phyloP scores from a whole-genome alignment of 2,888 invertebrate genomes.

The Scaeva pyrastri region DNA sequence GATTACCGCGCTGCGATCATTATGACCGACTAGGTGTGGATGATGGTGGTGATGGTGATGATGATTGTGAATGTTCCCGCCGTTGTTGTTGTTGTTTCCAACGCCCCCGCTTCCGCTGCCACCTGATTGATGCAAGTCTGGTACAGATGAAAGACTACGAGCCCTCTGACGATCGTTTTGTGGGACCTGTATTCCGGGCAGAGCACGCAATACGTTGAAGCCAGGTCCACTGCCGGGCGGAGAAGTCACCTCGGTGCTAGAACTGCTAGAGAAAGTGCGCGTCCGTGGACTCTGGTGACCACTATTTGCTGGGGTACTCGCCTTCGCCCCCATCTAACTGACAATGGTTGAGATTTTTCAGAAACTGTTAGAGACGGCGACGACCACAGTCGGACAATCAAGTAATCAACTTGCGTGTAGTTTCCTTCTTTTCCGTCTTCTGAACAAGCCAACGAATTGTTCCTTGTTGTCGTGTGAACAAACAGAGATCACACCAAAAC shows the following conservation, averaged over 20 bases:
- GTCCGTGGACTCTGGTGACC: constrained; percentile 89
- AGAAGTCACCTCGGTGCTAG: constrained; percentile 88
- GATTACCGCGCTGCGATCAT: constrained; percentile 68
- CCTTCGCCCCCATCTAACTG: constrained; percentile 90
- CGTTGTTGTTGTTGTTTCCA: constrained; percentile 72
- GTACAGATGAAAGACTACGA: constrained; percentile 92
- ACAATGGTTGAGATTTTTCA: not conserved
- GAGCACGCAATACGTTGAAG: constrained; percentile 89
- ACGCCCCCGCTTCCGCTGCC: not conserved
- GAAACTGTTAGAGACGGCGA: not conserved
- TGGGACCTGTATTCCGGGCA: constrained; percentile 88
- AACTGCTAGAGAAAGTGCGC: constrained; percentile 90
- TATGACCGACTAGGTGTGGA: constrained; percentile 81
- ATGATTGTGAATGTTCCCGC: constrained; percentile 79
- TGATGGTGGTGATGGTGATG: constrained; percentile 83
- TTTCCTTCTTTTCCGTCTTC: constrained; percentile 43
- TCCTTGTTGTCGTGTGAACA: constrained; percentile 37
- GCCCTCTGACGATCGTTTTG: constrained; percentile 91
- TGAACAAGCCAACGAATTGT: constrained; percentile 20
- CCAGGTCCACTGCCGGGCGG: constrained; percentile 83
- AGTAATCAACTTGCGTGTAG: not conserved
- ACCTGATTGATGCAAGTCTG: constrained; percentile 86
- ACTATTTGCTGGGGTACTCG: constrained; percentile 89
- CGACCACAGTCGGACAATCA: not conserved
- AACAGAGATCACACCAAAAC: constrained; percentile 64